phyloP scores from a whole-genome alignment of 30 jellyfish, hydroid and myxozoan species.

The Sanderia malayensis region DNA sequence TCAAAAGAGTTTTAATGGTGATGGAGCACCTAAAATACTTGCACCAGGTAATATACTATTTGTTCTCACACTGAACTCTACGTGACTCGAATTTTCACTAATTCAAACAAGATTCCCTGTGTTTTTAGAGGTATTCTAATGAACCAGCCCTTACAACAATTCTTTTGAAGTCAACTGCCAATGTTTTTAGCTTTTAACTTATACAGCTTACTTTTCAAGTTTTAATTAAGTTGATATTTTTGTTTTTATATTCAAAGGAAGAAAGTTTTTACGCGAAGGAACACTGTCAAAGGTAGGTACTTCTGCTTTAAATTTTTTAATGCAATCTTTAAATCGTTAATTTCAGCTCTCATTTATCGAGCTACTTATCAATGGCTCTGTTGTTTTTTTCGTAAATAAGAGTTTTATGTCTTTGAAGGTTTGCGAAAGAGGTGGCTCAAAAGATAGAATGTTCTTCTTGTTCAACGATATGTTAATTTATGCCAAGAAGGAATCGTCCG shows the following conservation, averaged over 20 bases:
- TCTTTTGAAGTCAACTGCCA: background rate
- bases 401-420: no score
- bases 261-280: constrained; percentile 84
- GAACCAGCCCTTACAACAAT: background rate
- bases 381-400: no score
- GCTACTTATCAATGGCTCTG: no score
- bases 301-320: background rate
- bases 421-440: constrained; percentile 83
- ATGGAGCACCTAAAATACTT: constrained; percentile 82
- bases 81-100: background rate
- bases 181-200: background rate
- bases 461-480: constrained; percentile 74
- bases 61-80: no score
- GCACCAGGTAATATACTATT: constrained; percentile 95
- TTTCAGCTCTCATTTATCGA: no score
- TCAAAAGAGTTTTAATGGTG: constrained; percentile 85
- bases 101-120: background rate
- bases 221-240: no score
- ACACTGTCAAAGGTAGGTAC: constrained; percentile 71
- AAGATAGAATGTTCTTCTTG: constrained; percentile 74
- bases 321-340: no score
- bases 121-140: background rate
- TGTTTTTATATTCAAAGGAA: no score
- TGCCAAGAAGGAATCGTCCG: constrained; percentile 82
- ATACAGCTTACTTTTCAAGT: no score